These are phyloP conservation scores for Steinernema hermaphroditum DNA, from an alignment of 2,888 invertebrate genomes.

Conservation along the genomic window DNA sequence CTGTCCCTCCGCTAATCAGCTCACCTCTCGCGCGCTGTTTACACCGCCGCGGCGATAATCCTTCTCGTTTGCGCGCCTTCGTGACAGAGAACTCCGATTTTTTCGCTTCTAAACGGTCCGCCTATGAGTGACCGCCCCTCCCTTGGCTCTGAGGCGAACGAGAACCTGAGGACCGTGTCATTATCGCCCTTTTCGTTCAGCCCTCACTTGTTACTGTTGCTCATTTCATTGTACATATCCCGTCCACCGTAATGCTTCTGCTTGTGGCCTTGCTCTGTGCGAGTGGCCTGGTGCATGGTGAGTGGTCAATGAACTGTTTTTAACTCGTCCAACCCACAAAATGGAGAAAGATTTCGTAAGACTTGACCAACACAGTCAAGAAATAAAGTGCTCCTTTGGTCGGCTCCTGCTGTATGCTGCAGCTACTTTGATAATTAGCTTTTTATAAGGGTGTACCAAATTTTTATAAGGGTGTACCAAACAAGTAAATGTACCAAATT, in stretches of 20 bases:
- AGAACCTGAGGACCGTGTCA: not conserved
- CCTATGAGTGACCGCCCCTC: not conserved
- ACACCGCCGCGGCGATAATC: conserved; percentile 18
- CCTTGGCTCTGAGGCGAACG: not conserved
- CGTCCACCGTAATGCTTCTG: not conserved
- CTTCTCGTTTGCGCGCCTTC: conserved; percentile 23
- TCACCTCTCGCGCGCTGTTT: conserved; percentile 19
- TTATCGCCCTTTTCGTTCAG: not conserved
- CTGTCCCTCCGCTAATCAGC: conserved; percentile 10
- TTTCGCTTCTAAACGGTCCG: conserved; percentile 2
- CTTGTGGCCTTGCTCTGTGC: not conserved
- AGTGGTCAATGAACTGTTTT: not conserved
- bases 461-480: too few species aligned
- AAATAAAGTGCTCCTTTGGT: not conserved
- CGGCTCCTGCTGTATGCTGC: not conserved
- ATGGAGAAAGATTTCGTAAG: too few species aligned
- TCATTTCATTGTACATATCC: not conserved
- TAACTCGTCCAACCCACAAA: not conserved
- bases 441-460: too few species aligned
- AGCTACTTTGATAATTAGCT: too few species aligned
- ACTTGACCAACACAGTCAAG: too few species aligned
- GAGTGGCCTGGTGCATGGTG: conserved; percentile 1
- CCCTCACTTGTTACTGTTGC: not conserved
- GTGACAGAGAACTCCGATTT: conserved; percentile 26
- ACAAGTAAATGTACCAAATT: too few species aligned